Evolutionary conservation across 2,888 invertebrate genomes (phyloP), one percentile per base, ranked within the genome.

Genomic region (Incurvaria masculella): DNA sequence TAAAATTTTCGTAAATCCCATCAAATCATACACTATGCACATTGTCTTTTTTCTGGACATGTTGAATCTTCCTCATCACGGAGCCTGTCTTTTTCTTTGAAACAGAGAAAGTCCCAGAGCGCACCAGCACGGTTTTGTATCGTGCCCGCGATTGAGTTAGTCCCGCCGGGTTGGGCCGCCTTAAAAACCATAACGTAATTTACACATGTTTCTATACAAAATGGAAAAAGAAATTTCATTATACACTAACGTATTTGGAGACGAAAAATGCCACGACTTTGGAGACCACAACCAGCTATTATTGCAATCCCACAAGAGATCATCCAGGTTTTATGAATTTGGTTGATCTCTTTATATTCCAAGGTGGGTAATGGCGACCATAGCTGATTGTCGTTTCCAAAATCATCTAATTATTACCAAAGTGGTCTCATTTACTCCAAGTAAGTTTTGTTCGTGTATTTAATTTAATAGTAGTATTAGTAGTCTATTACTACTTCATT

Each of bases 401-500:
- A 8, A 27, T 8, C 27, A 14, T 27, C 10, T 27, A 27, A 27
- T 10, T 8, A 14, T 10, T 27, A 42, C 20, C 42, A 44, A 44
- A 46, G 11, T 21, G 3, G 10, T 10, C 33, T 42, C 45, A 33
- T 16, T 18, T 42, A 19, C 27, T 10, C 8, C 10, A 8, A 27
- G 14, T 8, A 27, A 14, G 14, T 27, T 49, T 42, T 43, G 38
- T 45, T 20, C 33, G 39, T 49, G 26, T 44, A 18, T 20, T 21
- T 46, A 50, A 50, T 45, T 3, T 23, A 47, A 47, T 40, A 44
- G 41, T 44, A 46, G 44, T 33, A 49, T 42, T 18, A 47, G 49
- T 39, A 42, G 26, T 16, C 4, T 23, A 4, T 8, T 41, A 14
- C 14, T 11, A 17, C 16, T 40, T 40, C 16, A n/a, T n/a, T n/a